Base-by-base conservation (phyloP, 2,888 invertebrate species). In the Eupithecia abbreviata region DNA sequence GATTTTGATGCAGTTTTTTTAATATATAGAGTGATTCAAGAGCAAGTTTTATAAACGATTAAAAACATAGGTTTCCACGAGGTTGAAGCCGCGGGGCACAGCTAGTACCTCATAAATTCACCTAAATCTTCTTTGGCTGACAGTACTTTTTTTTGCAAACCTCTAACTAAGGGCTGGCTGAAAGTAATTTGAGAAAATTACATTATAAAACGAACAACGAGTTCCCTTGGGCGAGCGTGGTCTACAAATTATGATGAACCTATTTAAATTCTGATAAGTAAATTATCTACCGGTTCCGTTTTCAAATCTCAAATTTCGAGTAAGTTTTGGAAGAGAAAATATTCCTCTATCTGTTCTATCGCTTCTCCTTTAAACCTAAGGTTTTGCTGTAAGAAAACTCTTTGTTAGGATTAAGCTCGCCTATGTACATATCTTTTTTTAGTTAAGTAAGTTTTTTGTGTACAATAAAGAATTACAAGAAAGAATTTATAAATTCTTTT, bases 111-210 rank as follows among this genome's bases (percentile, higher is more conserved):
- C 3, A 18, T 58, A 58, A 18, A 58, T 58, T 18, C 0, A 58
- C 18, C 12, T 18, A 58, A 58, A 55, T 9, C 15, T 15, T 6
- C 7, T 55, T n/a, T n/a, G n/a, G 79, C 82, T 81, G 84, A 82
- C 83, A 65, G 72, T 72, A 77, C 18, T 79, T 77, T 86, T 89
- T 86, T 89, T 87, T 82, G 82, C 82, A 87, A 87, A 84, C 55
- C 55, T 58, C n/a, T n/a, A 9, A n/a, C 83, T 85, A 84, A 90
- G 89, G 89, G 89, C 85, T 85, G 87, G 83, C 89, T 87, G 87
- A 84, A 86, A 92, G 91, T 93, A 91, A 93, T 93, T 94, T 92
- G 89, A 90, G 91, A 91, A 94, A 94, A 94, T 94, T 93, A 94
- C 92, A 92, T 92, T 91, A 91, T 92, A 91, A 93, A 93, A 93